These are phyloP conservation scores for Danio albolineatus DNA, from an alignment of 2,797 vertebrate species.

Conservation along the genomic window DNA sequence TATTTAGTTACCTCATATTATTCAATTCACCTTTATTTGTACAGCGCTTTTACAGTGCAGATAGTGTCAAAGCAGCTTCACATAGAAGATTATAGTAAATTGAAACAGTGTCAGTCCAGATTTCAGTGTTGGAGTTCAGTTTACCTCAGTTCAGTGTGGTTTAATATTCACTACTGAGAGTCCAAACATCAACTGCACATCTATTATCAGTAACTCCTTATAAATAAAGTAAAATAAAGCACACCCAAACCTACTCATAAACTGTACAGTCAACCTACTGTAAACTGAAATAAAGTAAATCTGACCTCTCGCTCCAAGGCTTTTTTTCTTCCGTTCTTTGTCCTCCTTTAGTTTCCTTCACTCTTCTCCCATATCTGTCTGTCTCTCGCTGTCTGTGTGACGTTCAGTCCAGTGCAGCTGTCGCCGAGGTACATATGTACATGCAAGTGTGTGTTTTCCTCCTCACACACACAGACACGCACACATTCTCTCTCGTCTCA, in stretches of 20 bases:
- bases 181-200: too few relatives aligned
- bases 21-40: too few relatives aligned
- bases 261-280: conserved; percentile 13
- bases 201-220: too few relatives aligned
- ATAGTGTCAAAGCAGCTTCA: too few relatives aligned
- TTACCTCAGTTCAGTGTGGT: too few relatives aligned
- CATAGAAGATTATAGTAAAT: too few relatives aligned
- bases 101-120: too few relatives aligned
- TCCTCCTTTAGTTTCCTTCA: conserved; percentile 65
- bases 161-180: too few relatives aligned
- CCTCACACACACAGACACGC: conserved; percentile 17
- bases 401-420: conserved; percentile 26
- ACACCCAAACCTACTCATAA: background rate
- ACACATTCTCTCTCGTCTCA: conserved; percentile 70
- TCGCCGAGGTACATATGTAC: conserved; percentile 5
- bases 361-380: conserved; percentile 30
- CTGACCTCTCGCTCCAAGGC: conserved; percentile 71
- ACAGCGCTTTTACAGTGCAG: too few relatives aligned
- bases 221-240: too few relatives aligned
- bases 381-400: background rate
- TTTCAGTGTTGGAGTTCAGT: too few relatives aligned
- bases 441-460: conserved; percentile 22
- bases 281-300: conserved; percentile 58
- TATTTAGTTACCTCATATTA: too few relatives aligned
- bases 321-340: conserved; percentile 17